Evolutionary conservation across 2,888 invertebrate genomes (phyloP).

Genomic region (Calliopum simillimum): DNA sequence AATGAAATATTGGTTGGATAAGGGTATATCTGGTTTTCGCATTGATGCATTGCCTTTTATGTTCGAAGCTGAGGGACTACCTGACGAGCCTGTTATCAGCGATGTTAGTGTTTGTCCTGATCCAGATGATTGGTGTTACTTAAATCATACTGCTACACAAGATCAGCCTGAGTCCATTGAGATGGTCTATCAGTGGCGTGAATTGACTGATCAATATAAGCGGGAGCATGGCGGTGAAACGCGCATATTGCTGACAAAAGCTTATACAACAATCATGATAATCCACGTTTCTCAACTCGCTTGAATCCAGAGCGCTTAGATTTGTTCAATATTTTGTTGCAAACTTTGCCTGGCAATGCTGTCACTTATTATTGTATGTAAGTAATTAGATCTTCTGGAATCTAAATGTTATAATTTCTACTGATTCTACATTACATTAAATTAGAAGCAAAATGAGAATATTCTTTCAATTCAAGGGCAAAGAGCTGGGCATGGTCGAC

Average conservation of each 20-base stretch:
- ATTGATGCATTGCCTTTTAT: conserved; percentile 73
- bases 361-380: conserved; percentile 87
- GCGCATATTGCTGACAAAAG: conserved; percentile 73
- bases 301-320: conserved; percentile 78
- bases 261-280: conserved; percentile 80
- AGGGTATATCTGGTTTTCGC: conserved; percentile 85
- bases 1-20: conserved; percentile 80
- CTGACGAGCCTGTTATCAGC: conserved; percentile 70
- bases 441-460: too few relatives aligned
- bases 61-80: conserved; percentile 61
- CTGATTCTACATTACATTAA: too few relatives aligned
- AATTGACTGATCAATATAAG: conserved; percentile 70
- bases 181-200: conserved; percentile 72
- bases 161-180: conserved; percentile 72
- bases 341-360: conserved; percentile 85
- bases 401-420: too few relatives aligned
- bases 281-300: conserved; percentile 76
- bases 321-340: conserved; percentile 82
- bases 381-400: conserved; percentile 47
- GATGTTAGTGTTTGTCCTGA: conserved; percentile 62
- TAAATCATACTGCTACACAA: conserved; percentile 73
- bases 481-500: conserved; percentile 78
- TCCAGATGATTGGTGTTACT: conserved; percentile 70
- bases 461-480: too few relatives aligned
- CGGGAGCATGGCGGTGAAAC: conserved; percentile 60